phyloP scores from a whole-genome alignment of 2,113 vertebrate genomes.

The Geococcyx californianus region DNA sequence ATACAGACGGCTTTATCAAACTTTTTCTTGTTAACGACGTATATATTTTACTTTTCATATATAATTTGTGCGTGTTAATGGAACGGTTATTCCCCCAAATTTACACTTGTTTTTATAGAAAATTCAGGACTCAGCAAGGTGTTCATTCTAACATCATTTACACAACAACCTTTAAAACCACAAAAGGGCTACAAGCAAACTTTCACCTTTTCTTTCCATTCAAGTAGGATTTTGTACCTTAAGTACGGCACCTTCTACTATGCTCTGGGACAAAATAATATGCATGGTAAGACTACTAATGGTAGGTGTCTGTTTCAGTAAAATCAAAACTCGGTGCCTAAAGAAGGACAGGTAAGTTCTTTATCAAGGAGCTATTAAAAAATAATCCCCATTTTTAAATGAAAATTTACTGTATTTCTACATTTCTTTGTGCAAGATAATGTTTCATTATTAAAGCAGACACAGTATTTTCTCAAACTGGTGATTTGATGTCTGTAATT shows the following conservation, averaged over 20 bases:
- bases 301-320: not conserved
- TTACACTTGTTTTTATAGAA: not conserved
- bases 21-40: not conserved
- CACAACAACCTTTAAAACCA: not conserved
- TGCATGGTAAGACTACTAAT: not conserved
- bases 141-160: not conserved
- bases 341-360: not conserved
- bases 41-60: not conserved
- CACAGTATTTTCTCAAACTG: not conserved
- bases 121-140: not conserved
- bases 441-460: not conserved
- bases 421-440: not conserved
- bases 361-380: not conserved
- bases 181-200: not conserved
- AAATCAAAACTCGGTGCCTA: not conserved
- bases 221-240: not conserved
- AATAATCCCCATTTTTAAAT: not conserved
- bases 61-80: fast-evolving
- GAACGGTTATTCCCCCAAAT: not conserved
- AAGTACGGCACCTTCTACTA: not conserved
- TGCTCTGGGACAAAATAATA: not conserved
- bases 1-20: not conserved
- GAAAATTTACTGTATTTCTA: not conserved
- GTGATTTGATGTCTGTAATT: not conserved
- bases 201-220: not conserved